These are phyloP conservation scores for Sebastes flavidus DNA, from an alignment of 2,797 vertebrate genomes.

Conservation along the genomic window DNA sequence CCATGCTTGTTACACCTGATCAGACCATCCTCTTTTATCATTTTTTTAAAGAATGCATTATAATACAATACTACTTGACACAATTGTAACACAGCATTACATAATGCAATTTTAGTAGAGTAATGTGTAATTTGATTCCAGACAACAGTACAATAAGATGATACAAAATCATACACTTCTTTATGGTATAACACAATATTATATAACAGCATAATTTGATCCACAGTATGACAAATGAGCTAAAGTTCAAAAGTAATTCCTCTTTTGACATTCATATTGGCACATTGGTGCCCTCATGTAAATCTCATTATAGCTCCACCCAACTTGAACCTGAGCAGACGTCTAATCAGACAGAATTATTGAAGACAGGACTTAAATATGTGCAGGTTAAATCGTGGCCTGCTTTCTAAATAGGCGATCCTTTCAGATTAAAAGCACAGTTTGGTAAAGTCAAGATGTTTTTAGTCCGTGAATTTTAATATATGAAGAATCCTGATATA, in stretches of 20 bases:
- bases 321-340: conserved; percentile 11
- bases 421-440: not conserved
- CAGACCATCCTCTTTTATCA: not conserved
- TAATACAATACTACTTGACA: too few relatives aligned
- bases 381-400: not conserved
- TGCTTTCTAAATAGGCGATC: not conserved
- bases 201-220: not conserved
- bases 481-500: not conserved
- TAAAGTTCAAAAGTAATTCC: not conserved
- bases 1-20: not conserved
- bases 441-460: not conserved
- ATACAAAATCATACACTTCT: not conserved
- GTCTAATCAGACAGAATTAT: conserved; percentile 38
- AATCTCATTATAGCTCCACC: conserved; percentile 10
- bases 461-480: not conserved
- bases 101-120: not conserved
- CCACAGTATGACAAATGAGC: not conserved
- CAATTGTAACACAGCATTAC: not conserved
- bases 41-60: not conserved
- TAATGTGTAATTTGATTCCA: not conserved
- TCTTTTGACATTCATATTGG: not conserved
- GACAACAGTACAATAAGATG: not conserved
- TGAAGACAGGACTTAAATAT: not conserved
- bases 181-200: not conserved
- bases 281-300: not conserved